Conservation (phyloP, 2,888 invertebrate genomes). For the Agriotes lineatus region DNA sequence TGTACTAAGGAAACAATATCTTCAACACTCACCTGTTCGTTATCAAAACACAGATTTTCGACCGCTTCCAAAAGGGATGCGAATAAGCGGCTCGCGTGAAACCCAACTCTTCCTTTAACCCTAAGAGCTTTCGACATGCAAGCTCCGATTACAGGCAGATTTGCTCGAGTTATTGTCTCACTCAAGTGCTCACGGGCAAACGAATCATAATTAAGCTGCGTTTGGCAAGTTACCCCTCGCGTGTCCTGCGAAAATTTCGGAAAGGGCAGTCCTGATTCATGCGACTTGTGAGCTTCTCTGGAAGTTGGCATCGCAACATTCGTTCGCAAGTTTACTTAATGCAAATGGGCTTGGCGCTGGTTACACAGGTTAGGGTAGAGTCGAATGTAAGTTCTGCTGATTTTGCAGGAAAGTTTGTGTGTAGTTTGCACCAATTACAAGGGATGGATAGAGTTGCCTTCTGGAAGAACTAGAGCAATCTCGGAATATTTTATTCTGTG, state of each 20-base stretch:
- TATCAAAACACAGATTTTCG: not conserved
- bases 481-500: no score
- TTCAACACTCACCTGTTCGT: no score
- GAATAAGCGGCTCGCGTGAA: slow-evolving; percentile 3
- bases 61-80: not conserved
- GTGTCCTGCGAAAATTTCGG: not conserved
- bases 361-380: no score
- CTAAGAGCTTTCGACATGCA: slow-evolving; percentile 10
- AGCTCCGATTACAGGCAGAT: not conserved
- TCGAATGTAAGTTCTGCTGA: no score
- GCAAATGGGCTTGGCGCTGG: not conserved
- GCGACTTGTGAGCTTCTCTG: not conserved
- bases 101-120: slow-evolving; percentile 1
- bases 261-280: not conserved
- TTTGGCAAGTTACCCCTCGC: not conserved
- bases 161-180: not conserved
- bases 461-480: no score
- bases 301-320: not conserved
- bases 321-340: not conserved
- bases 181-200: not conserved
- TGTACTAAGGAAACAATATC: no score
- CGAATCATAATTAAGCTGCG: not conserved
- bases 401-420: no score
- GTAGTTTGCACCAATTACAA: no score
- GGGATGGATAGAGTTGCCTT: no score